A percentile compares a stretch with the other conserved stretches of the same genome.
Evolutionary conservation across 2,113 vertebrate genomes (phyloP).

Genomic region (Pygoscelis adeliae): DNA sequence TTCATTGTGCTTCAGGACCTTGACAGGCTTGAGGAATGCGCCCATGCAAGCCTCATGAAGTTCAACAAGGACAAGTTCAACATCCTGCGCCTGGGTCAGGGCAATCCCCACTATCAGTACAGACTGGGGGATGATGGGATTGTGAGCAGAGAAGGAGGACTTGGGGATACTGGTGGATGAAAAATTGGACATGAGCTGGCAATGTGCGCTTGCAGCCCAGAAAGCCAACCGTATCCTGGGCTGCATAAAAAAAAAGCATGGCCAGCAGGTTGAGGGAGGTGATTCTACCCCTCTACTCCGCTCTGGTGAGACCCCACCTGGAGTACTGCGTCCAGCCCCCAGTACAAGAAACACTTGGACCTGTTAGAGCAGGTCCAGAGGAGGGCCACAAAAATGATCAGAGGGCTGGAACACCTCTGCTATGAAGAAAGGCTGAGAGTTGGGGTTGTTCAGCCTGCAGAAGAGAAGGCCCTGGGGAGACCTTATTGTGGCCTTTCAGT

Average conservation of each 20-base stretch:
- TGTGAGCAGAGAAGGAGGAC: not conserved
- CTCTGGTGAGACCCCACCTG: not conserved
- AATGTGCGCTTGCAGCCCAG: not conserved
- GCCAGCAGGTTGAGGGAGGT: accelerated
- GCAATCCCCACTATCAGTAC: not conserved
- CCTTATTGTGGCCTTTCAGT: too few species aligned
- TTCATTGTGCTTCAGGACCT: not conserved
- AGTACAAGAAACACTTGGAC: not conserved
- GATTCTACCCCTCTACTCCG: not conserved
- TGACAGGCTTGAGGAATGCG: not conserved
- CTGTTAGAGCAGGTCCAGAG: not conserved
- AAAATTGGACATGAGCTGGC: not conserved
- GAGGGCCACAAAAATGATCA: not conserved
- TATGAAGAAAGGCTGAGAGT: too few species aligned
- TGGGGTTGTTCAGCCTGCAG: too few species aligned
- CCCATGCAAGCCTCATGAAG: not conserved
- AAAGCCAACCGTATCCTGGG: too few species aligned
- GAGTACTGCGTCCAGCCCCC: accelerated
- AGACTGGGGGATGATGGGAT: not conserved
- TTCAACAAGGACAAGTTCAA: not conserved
- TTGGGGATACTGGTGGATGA: not conserved
- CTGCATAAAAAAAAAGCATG: accelerated
- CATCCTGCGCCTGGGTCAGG: not conserved
- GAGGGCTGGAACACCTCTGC: not conserved
- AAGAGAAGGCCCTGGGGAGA: too few species aligned